Percentiles rank a stretch among this genome's conserved stretches.
These are phyloP conservation scores for Crenichthys baileyi DNA, from an alignment of 2,797 vertebrate genomes.

Conservation along the genomic window DNA sequence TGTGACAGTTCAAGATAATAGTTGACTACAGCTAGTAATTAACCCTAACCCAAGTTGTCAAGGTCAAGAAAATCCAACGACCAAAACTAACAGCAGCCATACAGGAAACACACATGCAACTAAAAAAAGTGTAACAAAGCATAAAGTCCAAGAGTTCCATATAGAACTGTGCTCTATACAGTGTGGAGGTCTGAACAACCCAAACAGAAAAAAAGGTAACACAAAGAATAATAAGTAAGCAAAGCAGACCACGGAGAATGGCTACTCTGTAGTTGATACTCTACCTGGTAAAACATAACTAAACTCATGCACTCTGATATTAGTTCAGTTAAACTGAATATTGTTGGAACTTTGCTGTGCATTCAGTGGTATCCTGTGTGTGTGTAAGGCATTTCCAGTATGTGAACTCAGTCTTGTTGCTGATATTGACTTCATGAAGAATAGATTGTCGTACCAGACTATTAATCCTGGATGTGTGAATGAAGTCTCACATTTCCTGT, in stretches of 20 bases:
- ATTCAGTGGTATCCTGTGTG: not conserved
- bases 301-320: too few species aligned
- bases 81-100: not conserved
- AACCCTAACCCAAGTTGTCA: not conserved
- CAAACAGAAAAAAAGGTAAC: not conserved
- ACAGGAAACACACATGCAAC: too few species aligned
- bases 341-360: not conserved
- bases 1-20: too few species aligned
- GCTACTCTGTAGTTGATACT: too few species aligned
- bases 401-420: not conserved
- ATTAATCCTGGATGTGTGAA: conserved; percentile 43
- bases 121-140: not conserved
- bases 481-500: conserved; percentile 47
- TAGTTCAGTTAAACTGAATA: too few species aligned
- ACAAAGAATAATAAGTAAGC: not conserved
- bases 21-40: too few species aligned
- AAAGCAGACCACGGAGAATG: not conserved
- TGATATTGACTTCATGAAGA: conserved; percentile 23
- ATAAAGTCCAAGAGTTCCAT: not conserved
- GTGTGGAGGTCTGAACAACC: not conserved
- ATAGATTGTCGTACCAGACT: conserved; percentile 17
- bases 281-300: too few species aligned
- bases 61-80: not conserved
- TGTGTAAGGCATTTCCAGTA: not conserved
- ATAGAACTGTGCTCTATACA: not conserved